Base-by-base conservation (phyloP, 2,888 invertebrate genomes). In the Yponomeuta malinellus region DNA sequence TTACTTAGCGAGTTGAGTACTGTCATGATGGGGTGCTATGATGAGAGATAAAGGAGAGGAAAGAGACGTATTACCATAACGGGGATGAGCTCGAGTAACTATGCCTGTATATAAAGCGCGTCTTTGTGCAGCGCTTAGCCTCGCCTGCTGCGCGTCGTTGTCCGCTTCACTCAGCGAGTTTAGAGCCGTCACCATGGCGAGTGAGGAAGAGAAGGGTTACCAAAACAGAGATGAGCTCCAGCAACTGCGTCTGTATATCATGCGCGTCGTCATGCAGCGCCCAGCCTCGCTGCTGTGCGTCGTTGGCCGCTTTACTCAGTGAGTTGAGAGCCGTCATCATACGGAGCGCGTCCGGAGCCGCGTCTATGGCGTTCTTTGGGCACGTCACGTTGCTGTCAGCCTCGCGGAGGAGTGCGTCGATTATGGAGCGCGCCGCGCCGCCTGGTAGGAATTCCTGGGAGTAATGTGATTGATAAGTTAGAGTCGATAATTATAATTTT, bases 211-310 rank as follows among this genome's bases (percentile, higher is more conserved):
- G 52, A 15, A 15, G 2, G 78, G 87, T 83, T 88, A 96, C 97
- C 94, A 97, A 93, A 80, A 97, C 97, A 74, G 96, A 96, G 70
- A 96, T 96, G 37, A 97, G 92, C 83, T 97, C 96, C 71, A 95
- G 94, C 72, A 98, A 93, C 84, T 97, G 96, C 73, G 97, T 96
- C 73, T 95, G 95, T 80, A 98, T 98, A 76, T 96, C 96, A 73
- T 94, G 94, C 76, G 98, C 98, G 84, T 98, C 98, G 83, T 98
- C 98, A 83, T 98, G 97, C 48, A 98, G 90, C 84, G 97, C 97
- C 98, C 98, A 98, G 76, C 97, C 98, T 72, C 98, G 93, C 81
- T 99, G 98, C 81, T 99, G 98, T 0, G 98, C 97, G 83, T 98
- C 98, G 81, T 98, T 97, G 76, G 98, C 98, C 75, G 98, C 97